phyloP scores from a whole-genome alignment of 1,140 invertebrate genomes.

The Aphaenogaster floridana region DNA sequence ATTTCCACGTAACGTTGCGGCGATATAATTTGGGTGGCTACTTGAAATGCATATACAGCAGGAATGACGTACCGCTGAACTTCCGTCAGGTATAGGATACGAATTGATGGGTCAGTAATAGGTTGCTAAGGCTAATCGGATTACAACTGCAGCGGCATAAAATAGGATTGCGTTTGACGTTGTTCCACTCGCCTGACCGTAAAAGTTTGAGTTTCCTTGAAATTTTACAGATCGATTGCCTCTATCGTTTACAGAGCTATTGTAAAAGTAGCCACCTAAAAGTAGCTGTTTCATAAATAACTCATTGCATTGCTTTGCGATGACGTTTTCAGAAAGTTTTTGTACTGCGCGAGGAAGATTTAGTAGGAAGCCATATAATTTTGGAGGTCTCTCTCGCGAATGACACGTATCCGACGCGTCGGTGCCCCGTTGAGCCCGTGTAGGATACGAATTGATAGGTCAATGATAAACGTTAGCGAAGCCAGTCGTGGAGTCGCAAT shows the following conservation, averaged over 20 bases:
- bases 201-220: not conserved
- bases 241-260: not conserved
- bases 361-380: conserved; percentile 14
- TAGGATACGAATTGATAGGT: conserved; percentile 69
- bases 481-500: conserved; percentile 58
- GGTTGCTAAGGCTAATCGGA: not conserved
- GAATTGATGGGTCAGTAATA: conserved; percentile 27
- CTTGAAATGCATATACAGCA: not conserved
- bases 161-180: conserved; percentile 1
- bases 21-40: not conserved
- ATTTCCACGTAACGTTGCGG: not conserved
- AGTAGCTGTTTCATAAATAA: not conserved
- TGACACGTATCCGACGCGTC: conserved; percentile 37
- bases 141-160: not conserved
- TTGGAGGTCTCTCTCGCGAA: not conserved
- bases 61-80: not conserved
- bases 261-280: not conserved
- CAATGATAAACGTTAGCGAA: conserved; percentile 68
- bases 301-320: not conserved
- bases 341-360: not conserved
- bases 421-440: conserved; percentile 48
- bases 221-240: not conserved
- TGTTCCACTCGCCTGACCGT: not conserved
- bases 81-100: conserved; percentile 2
- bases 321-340: not conserved